phyloP scores from a whole-genome alignment of 2,888 invertebrate genomes.

The Dilophus febrilis region DNA sequence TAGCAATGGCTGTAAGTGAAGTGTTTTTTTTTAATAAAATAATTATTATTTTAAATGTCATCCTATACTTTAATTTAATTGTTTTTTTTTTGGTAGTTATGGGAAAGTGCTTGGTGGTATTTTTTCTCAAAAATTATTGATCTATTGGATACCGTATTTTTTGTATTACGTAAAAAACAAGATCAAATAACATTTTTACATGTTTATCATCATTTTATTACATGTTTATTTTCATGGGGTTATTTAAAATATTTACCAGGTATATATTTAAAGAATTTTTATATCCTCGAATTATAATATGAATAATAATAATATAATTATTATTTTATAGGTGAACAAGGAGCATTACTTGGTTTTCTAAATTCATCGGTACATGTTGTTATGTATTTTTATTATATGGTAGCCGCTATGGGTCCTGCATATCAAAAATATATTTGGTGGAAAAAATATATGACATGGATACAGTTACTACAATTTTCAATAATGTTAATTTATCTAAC shows the following conservation, averaged over 20 bases:
- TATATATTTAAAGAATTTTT: no score
- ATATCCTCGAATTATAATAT: no score
- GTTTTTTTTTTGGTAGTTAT: constrained; percentile 29
- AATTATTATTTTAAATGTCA: not conserved
- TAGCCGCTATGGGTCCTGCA: constrained; percentile 32
- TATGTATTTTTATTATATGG: constrained; percentile 36
- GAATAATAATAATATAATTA: no score
- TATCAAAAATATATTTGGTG: constrained; percentile 35
- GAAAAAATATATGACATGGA: constrained; percentile 36
- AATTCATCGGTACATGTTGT: constrained; percentile 34
- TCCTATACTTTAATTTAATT: no score
- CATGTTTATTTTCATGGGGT: constrained; percentile 64
- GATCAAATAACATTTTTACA: constrained; percentile 77
- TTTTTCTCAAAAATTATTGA: constrained; percentile 64
- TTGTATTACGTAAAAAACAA: constrained; percentile 77
- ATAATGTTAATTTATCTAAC: constrained; percentile 46
- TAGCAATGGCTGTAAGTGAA: constrained; percentile 4
- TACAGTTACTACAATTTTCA: constrained; percentile 42
- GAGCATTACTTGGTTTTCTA: constrained; percentile 31
- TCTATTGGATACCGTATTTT: constrained; percentile 68
- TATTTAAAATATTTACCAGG: constrained; percentile 63
- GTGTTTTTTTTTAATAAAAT: not conserved
- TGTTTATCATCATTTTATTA: constrained; percentile 73
- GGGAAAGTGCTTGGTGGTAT: constrained; percentile 57
- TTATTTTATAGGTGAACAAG: constrained; percentile 25